phyloP scores from a whole-genome alignment of 2,888 invertebrate genomes.

The Tyria jacobaeae region DNA sequence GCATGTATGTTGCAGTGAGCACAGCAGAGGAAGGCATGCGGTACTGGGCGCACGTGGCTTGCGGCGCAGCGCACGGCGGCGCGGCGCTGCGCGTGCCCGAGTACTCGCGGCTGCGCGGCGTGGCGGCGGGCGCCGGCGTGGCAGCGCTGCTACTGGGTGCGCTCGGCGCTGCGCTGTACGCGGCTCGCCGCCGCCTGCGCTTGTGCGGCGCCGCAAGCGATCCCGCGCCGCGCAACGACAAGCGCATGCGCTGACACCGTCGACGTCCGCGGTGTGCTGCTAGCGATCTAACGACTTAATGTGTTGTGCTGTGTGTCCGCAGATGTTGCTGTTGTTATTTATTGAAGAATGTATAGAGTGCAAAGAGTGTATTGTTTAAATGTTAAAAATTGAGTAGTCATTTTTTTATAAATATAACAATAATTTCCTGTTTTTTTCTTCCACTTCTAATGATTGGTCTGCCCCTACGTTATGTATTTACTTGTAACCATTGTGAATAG shows the following conservation, averaged over 20 bases:
- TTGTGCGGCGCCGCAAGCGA: conserved; percentile 35
- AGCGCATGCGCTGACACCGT: conserved; percentile 52
- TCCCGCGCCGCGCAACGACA: conserved; percentile 42
- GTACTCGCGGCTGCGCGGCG: conserved; percentile 89
- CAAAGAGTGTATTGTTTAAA: conserved; percentile 2
- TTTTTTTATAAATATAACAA: conserved; percentile 4
- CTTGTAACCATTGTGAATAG: no score
- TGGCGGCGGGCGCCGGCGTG: conserved; percentile 90
- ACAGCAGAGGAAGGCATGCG: conserved; percentile 90
- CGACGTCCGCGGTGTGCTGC: conserved; percentile 1
- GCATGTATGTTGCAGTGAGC: conserved; percentile 81
- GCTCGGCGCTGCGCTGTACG: conserved; percentile 87
- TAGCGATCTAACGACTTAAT: conserved; percentile 17
- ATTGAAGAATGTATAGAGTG: conserved; percentile 34
- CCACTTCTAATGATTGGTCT: no score
- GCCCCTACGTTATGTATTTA: no score
- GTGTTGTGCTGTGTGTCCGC: conserved; percentile 6
- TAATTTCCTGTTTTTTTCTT: not conserved
- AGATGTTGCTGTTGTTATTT: conserved; percentile 43
- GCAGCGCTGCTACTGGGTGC: conserved; percentile 89
- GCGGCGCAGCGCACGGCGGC: conserved; percentile 89
- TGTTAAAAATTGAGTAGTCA: not conserved
- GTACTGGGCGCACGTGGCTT: conserved; percentile 91
- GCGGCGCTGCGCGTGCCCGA: conserved; percentile 89
- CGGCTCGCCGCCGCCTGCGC: conserved; percentile 63